Conservation (phyloP, 1,140 invertebrate genomes). For the Gerris buenoi region DNA sequence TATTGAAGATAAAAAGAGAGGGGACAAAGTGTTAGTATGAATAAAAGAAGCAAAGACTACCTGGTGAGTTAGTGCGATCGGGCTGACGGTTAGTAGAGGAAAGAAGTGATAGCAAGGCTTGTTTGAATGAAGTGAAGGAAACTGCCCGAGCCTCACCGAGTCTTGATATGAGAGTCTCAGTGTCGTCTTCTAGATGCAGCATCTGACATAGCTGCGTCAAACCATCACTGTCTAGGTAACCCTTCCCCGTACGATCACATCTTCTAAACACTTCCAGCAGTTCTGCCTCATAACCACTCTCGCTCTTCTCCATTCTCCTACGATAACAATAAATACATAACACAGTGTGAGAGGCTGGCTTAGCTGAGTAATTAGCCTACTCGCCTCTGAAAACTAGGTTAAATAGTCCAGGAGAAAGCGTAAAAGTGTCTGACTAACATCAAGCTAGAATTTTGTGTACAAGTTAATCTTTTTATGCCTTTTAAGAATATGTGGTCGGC, state of each 20-base stretch:
- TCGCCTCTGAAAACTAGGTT: no score
- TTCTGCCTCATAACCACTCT: conserved; percentile 51
- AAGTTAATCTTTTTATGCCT: no score
- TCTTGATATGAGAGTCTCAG: conserved; percentile 38
- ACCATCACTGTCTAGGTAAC: conserved; percentile 46
- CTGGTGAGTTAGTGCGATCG: neutral
- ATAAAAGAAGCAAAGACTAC: neutral
- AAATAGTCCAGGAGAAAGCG: no score
- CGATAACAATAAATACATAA: neutral
- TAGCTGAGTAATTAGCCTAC: no score
- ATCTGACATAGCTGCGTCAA: conserved; percentile 54
- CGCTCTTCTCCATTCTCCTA: neutral
- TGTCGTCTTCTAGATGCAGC: conserved; percentile 58
- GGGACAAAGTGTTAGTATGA: no score
- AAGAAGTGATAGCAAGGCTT: conserved; percentile 45
- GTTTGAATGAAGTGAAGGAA: conserved; percentile 43
- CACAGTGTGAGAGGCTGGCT: no score
- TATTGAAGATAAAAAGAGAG: no score
- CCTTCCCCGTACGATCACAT: conserved; percentile 51
- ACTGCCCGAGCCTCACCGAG: conserved; percentile 33
- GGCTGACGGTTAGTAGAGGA: conserved; percentile 2
- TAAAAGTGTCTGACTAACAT: no score
- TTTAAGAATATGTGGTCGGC: no score
- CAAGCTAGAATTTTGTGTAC: no score
- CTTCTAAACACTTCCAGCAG: conserved; percentile 66